These are phyloP conservation scores for Bungarus multicinctus DNA, from an alignment of 2,113 vertebrate species.

Conservation along the genomic window DNA sequence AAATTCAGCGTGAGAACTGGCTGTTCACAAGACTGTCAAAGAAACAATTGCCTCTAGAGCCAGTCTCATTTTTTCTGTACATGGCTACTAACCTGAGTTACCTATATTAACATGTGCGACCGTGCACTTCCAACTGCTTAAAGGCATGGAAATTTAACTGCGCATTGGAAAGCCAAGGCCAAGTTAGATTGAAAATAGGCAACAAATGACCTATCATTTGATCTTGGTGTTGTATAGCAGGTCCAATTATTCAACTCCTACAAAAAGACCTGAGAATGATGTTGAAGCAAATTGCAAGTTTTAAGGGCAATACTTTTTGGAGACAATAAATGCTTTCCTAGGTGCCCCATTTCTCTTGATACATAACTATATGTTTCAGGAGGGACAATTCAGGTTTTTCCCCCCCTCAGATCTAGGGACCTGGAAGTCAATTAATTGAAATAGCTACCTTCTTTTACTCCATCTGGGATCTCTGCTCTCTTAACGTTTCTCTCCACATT, in stretches of 20 bases:
- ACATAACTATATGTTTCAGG: background rate
- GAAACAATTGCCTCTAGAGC: background rate
- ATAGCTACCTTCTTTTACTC: background rate
- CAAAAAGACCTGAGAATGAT: slow-evolving; percentile 16
- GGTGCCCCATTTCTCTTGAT: background rate
- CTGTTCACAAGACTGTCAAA: background rate
- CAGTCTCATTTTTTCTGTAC: background rate
- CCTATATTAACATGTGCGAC: background rate
- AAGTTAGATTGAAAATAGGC: background rate
- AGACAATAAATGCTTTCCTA: background rate
- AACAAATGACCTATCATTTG: background rate
- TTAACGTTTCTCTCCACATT: background rate
- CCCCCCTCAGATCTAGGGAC: background rate
- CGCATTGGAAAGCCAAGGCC: background rate
- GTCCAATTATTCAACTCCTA: background rate
- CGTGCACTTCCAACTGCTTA: background rate
- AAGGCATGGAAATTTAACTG: slow-evolving; percentile 4
- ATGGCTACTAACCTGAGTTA: background rate
- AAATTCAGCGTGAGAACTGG: background rate
- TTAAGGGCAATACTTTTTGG: background rate
- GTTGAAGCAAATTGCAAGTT: background rate
- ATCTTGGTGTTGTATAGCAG: background rate
- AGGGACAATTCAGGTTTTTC: background rate
- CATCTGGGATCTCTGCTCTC: background rate
- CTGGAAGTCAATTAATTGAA: background rate